Evolutionary conservation across 1,140 invertebrate species (phyloP).

Genomic region (Psilanteris sp.): DNA sequence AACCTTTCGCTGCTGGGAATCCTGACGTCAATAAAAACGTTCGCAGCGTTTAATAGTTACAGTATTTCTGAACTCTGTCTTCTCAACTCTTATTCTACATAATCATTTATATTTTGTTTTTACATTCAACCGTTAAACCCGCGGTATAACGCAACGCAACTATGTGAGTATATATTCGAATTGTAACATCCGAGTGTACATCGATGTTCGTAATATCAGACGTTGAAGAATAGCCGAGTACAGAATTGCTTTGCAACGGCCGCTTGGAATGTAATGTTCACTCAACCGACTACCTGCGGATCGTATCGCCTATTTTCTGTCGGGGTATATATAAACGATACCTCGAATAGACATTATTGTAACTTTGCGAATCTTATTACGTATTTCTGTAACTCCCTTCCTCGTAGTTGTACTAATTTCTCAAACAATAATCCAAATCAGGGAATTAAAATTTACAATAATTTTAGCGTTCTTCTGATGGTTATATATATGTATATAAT

Average conservation of each 20-base stretch:
- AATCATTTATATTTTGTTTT: constrained; percentile 29
- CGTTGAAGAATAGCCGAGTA: constrained; percentile 44
- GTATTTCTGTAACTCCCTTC: neutral
- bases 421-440: no score
- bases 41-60: no score
- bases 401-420: no score
- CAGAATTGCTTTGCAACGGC: constrained; percentile 32
- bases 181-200: constrained; percentile 35
- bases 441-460: no score
- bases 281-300: constrained; percentile 30
- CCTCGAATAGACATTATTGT: constrained; percentile 5
- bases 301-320: constrained; percentile 38
- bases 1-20: no score
- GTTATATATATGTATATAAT: no score
- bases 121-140: constrained; percentile 22
- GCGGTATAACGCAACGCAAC: constrained; percentile 6
- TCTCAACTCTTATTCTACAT: no score
- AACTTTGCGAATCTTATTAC: neutral
- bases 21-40: no score
- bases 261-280: constrained; percentile 34
- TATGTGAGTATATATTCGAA: no score
- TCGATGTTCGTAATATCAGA: constrained; percentile 33
- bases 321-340: constrained; percentile 15
- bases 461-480: no score
- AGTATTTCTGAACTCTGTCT: no score